These are phyloP conservation scores for Drosophila lacteicornis DNA, from an alignment of 1,140 invertebrate species.

Conservation along the genomic window DNA sequence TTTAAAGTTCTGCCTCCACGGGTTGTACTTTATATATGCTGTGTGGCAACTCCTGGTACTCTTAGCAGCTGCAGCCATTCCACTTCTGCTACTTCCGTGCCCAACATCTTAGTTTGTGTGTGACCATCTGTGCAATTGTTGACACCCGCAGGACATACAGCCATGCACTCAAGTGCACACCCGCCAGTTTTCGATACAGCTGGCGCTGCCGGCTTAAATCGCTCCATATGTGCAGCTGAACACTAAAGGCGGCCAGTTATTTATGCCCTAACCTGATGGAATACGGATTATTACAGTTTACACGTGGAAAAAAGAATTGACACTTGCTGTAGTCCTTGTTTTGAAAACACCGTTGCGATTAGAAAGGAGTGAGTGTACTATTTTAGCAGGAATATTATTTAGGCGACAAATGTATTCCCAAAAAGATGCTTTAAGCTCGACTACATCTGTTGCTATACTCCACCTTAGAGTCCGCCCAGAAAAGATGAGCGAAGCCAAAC, in stretches of 20 bases:
- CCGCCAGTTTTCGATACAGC: conserved; percentile 27
- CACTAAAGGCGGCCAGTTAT: conserved; percentile 41
- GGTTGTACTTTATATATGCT: conserved; percentile 34
- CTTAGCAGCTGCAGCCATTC: conserved; percentile 56
- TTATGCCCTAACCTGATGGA: conserved; percentile 38
- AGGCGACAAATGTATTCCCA: conserved; percentile 12
- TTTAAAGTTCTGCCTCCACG: conserved; percentile 57
- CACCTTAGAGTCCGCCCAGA: conserved; percentile 12
- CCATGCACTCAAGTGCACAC: conserved; percentile 29
- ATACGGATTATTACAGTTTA: conserved; percentile 7
- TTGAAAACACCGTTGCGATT: conserved; percentile 47
- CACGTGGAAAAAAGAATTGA: not conserved
- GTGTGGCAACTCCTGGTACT: conserved; percentile 52
- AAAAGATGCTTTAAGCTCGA: conserved; percentile 1
- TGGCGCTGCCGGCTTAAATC: conserved; percentile 56
- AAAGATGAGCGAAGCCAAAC: conserved; percentile 4
- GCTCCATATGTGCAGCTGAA: conserved; percentile 70
- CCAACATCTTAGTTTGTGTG: conserved; percentile 54
- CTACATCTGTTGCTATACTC: conserved; percentile 25
- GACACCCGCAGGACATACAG: conserved; percentile 62
- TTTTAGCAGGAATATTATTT: conserved; percentile 6
- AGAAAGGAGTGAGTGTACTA: not conserved
- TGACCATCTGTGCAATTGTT: conserved; percentile 78
- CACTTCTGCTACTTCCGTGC: conserved; percentile 39
- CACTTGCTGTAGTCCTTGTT: not conserved